Evolutionary conservation across 2,797 vertebrate genomes (phyloP).

Genomic region (Gadopsis marmoratus): DNA sequence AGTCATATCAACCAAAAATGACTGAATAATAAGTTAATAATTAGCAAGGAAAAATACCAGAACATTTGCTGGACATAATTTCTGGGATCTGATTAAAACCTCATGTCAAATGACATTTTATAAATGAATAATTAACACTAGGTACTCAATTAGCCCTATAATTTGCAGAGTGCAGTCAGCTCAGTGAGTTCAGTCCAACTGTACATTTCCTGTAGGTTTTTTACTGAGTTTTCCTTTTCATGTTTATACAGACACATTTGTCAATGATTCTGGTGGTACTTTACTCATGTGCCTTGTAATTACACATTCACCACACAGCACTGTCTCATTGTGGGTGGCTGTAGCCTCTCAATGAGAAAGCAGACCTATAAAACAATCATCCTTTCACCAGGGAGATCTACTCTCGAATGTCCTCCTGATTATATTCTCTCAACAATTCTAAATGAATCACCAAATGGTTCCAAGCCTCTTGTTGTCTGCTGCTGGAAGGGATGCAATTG

Average conservation of each 20-base stretch:
- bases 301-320: slow-evolving; percentile 55
- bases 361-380: slow-evolving; percentile 62
- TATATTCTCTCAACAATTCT: slow-evolving; percentile 66
- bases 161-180: neutral
- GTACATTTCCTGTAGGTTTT: slow-evolving; percentile 21
- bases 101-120: neutral
- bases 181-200: slow-evolving; percentile 1
- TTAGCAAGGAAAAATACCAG: neutral
- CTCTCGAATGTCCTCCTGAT: slow-evolving; percentile 69
- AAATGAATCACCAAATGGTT: slow-evolving; percentile 73
- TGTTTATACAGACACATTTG: slow-evolving; percentile 34
- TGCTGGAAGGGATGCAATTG: slow-evolving; percentile 74
- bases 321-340: slow-evolving; percentile 59
- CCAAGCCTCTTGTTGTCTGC: slow-evolving; percentile 69
- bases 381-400: slow-evolving; percentile 65
- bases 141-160: neutral
- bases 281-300: slow-evolving; percentile 61
- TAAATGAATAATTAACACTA: neutral
- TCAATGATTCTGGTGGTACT: slow-evolving; percentile 45
- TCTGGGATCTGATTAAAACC: slow-evolving; percentile 3
- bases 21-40: slow-evolving; percentile 5
- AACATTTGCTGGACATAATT: neutral
- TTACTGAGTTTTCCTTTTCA: slow-evolving; percentile 33
- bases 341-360: slow-evolving; percentile 54
- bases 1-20: neutral